Percentiles rank a stretch among this genome's conserved stretches.
Evolutionary conservation across 2,888 invertebrate genomes (phyloP).

Genomic region (Hypomecis atomaria): DNA sequence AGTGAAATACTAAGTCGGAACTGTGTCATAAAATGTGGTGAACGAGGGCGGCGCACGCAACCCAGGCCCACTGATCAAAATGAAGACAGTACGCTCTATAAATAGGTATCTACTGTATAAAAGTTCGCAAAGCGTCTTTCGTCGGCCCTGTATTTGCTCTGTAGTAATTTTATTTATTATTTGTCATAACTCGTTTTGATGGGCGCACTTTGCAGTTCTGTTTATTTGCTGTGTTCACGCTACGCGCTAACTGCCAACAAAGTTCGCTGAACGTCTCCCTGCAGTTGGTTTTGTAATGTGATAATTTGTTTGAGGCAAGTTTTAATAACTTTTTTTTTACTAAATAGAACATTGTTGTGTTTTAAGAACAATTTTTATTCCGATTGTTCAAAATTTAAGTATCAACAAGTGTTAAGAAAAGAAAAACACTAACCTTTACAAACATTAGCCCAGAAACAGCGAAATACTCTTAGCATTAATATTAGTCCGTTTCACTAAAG

Average conservation of each 20-base stretch:
- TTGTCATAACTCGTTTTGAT: constrained; percentile 29
- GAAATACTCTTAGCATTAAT: too few relatives aligned
- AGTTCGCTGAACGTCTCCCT: not conserved
- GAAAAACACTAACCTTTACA: too few relatives aligned
- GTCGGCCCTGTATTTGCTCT: constrained; percentile 34
- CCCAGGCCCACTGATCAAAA: constrained; percentile 48
- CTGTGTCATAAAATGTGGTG: constrained; percentile 77
- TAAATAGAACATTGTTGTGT: too few relatives aligned
- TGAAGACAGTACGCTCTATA: constrained; percentile 61
- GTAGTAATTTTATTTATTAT: constrained; percentile 34
- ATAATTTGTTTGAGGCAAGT: not conserved
- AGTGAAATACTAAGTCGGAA: constrained; percentile 79
- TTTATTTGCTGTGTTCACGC: constrained; percentile 37
- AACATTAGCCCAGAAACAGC: too few relatives aligned
- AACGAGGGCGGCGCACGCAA: constrained; percentile 75
- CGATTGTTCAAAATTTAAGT: too few relatives aligned
- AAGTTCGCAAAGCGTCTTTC: constrained; percentile 50
- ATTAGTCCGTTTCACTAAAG: too few relatives aligned
- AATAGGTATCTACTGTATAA: constrained; percentile 49
- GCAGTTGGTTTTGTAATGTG: not conserved
- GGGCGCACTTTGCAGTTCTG: constrained; percentile 29
- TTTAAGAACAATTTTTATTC: too few relatives aligned
- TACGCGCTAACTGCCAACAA: constrained; percentile 14
- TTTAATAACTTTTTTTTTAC: not conserved
- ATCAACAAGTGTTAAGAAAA: too few relatives aligned